Base-by-base conservation (phyloP, 2,888 invertebrate genomes). In the Phania funesta region DNA sequence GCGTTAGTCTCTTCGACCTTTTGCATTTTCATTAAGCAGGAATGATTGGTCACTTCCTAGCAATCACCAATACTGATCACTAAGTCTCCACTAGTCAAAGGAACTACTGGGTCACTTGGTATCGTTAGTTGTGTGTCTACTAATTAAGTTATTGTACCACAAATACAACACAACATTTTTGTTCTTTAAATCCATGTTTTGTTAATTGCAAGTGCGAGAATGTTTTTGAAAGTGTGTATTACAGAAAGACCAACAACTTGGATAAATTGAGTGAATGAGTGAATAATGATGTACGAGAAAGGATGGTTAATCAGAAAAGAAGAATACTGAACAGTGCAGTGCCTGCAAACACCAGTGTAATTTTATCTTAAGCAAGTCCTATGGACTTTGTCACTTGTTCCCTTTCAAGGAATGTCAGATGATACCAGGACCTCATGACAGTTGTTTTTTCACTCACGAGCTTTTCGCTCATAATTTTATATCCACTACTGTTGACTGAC, bases 81-180 rank as follows among this genome's bases (percentile, higher is more conserved):
- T n/a, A n/a, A n/a, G n/a, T n/a, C n/a, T n/a, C n/a, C n/a, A n/a
- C n/a, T n/a, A n/a, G n/a, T n/a, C n/a, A n/a, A n/a, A n/a, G n/a
- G 24, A 65, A 54, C 67, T 54, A 29, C 54, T 7, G 6, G 65
- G 50, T 16, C n/a, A 16, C 4, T 7, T 44, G 24, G 13, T 41
- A 1, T 20, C 0, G 46, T 44, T 48, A n/a, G 16, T n/a, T 58
- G 8, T 60, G 3, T 78, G 44, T 60, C 5, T 22, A 52, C 77
- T 77, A 81, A 81, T 81, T 77, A 81, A 77, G 81, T 81, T 74
- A 73, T 77, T 64, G 24, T 22, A 77, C 81, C 77, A 77, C 81
- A 81, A 64, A 77, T 48, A 24, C 48, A 77, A 71, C 20, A 56
- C 16, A 77, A 70, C 18, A 60, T 76, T 44, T 22, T 24, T 67